Evolutionary conservation across 2,113 vertebrate genomes (phyloP).

Genomic region (Rallus limicola): DNA sequence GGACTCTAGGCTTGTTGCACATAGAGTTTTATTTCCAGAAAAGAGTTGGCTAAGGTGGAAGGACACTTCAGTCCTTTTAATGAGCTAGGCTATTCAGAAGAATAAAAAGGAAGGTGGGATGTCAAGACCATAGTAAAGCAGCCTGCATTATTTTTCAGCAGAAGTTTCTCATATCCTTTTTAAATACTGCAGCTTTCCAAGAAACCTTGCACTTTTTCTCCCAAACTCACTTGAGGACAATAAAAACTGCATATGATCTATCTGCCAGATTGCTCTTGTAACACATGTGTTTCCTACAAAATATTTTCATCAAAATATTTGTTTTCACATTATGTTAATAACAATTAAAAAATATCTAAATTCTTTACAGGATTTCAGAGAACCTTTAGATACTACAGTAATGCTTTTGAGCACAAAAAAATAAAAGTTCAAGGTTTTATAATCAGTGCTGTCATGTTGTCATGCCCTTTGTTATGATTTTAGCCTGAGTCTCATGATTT

Average conservation of each 20-base stretch:
- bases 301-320: rapidly evolving
- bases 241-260: neutral
- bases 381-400: neutral
- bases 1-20: neutral
- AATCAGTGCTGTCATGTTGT: neutral
- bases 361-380: neutral
- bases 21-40: neutral
- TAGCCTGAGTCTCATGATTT: neutral
- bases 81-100: neutral
- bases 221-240: neutral
- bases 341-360: neutral
- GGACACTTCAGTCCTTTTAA: neutral
- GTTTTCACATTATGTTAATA: neutral
- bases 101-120: neutral
- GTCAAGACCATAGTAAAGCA: neutral
- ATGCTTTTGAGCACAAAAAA: neutral
- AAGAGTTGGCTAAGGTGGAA: neutral
- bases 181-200: neutral
- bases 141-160: rapidly evolving
- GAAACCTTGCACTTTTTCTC: neutral
- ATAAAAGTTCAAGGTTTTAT: rapidly evolving
- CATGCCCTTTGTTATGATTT: neutral
- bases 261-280: neutral
- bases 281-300: neutral
- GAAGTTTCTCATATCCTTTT: neutral